Evolutionary conservation across 2,113 vertebrate genomes (phyloP).

Genomic region (Nanger granti): DNA sequence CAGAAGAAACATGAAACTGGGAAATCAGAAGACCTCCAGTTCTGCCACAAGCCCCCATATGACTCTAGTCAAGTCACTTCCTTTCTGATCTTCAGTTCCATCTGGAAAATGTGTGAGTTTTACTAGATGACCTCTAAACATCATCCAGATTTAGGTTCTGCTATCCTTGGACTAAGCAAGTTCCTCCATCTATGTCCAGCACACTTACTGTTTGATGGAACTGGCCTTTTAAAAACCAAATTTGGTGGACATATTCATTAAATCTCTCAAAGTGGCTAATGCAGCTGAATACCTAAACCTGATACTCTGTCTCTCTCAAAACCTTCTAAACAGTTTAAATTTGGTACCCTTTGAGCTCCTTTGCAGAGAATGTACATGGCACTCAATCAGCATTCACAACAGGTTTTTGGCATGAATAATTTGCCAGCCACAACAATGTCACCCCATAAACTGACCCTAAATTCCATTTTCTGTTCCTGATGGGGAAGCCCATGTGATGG

Average conservation of each 20-base stretch:
- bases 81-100: background rate
- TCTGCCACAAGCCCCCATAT: background rate
- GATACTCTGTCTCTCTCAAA: background rate
- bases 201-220: background rate
- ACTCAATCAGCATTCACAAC: background rate
- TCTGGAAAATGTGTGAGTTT: background rate
- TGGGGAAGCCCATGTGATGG: constrained; percentile 59
- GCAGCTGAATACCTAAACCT: no score
- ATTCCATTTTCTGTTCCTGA: constrained; percentile 61
- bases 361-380: background rate
- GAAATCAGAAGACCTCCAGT: background rate
- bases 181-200: background rate
- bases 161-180: background rate
- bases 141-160: background rate
- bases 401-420: constrained; percentile 73
- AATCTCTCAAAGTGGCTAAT: background rate
- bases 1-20: background rate
- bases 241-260: background rate
- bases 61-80: background rate
- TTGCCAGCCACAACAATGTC: constrained; percentile 54
- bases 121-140: background rate
- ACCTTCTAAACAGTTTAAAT: background rate
- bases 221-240: background rate
- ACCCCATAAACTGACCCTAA: constrained; percentile 64
- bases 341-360: background rate